A percentile compares a stretch with the other conserved stretches of the same genome.
phyloP scores from a whole-genome alignment of 2,888 invertebrate genomes.

The Xestia rhomboidea region DNA sequence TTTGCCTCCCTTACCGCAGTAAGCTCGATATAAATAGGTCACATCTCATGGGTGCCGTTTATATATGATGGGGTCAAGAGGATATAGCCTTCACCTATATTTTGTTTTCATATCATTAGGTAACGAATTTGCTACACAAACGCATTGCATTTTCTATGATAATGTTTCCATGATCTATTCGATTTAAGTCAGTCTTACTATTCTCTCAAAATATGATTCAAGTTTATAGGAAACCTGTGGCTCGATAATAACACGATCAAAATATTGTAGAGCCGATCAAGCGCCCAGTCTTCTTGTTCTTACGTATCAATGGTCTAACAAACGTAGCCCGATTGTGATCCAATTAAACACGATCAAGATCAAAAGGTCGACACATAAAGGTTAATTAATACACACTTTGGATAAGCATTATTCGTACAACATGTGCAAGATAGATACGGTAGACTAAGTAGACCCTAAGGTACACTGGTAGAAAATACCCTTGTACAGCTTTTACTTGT shows the following conservation, averaged over 20 bases:
- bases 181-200: neutral
- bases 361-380: neutral
- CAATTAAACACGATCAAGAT: neutral
- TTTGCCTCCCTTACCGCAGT: neutral
- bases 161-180: neutral
- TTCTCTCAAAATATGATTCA: neutral
- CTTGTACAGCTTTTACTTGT: too few species aligned
- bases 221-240: neutral
- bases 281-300: neutral
- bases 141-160: neutral
- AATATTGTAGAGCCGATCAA: neutral
- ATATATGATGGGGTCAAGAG: conserved; percentile 20
- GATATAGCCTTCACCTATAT: conserved; percentile 6
- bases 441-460: too few species aligned
- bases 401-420: neutral
- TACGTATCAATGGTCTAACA: neutral
- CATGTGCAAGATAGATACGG: neutral
- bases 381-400: neutral
- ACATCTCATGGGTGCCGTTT: conserved; percentile 10
- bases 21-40: conserved; percentile 20
- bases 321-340: neutral
- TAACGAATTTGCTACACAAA: neutral
- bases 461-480: too few species aligned
- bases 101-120: neutral
- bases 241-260: neutral